A percentile compares a stretch with the other conserved stretches of the same genome.
Conservation (phyloP, 2,113 vertebrate species). For the Channa argus region DNA sequence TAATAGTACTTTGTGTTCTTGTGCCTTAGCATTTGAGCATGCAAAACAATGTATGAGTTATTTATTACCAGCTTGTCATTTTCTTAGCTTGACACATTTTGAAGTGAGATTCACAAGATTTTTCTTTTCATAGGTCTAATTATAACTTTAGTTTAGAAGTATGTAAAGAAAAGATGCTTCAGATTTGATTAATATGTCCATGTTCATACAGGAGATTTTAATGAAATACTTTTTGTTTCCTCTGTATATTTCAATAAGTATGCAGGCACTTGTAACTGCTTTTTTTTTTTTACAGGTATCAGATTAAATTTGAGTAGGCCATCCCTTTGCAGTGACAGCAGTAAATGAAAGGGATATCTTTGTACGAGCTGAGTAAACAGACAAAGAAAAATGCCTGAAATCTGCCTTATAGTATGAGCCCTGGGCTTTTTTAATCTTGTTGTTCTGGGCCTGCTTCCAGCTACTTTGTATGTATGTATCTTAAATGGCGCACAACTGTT, state of each 20-base stretch:
- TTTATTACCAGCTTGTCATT: constrained; percentile 60
- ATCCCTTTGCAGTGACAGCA: constrained; percentile 67
- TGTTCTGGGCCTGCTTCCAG: constrained; percentile 80
- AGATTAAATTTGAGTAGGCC: constrained; percentile 62
- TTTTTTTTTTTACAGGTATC: constrained; percentile 51
- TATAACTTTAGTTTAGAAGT: constrained; percentile 50
- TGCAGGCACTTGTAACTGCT: constrained; percentile 28
- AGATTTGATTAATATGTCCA: constrained; percentile 60
- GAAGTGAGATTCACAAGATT: constrained; percentile 37
- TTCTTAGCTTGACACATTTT: constrained; percentile 51
- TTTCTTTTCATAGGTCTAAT: constrained; percentile 67
- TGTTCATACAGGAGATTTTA: constrained; percentile 44
- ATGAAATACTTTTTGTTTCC: constrained; percentile 63
- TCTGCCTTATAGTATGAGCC: constrained; percentile 65
- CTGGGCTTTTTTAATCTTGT: constrained; percentile 71
- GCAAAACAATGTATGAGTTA: constrained; percentile 38
- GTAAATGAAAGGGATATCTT: constrained; percentile 70
- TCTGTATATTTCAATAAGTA: constrained; percentile 57
- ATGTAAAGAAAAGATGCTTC: constrained; percentile 34
- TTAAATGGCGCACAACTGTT: constrained; percentile 83
- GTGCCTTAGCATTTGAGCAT: constrained; percentile 20
- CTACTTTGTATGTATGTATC: constrained; percentile 82
- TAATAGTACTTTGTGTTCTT: background rate
- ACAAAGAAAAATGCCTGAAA: constrained; percentile 63
- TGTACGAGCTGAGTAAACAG: constrained; percentile 62